Percentiles rank a stretch among this genome's conserved stretches.
These are phyloP conservation scores for Frankliniella fusca DNA, from an alignment of 2,888 invertebrate genomes.

Conservation along the genomic window DNA sequence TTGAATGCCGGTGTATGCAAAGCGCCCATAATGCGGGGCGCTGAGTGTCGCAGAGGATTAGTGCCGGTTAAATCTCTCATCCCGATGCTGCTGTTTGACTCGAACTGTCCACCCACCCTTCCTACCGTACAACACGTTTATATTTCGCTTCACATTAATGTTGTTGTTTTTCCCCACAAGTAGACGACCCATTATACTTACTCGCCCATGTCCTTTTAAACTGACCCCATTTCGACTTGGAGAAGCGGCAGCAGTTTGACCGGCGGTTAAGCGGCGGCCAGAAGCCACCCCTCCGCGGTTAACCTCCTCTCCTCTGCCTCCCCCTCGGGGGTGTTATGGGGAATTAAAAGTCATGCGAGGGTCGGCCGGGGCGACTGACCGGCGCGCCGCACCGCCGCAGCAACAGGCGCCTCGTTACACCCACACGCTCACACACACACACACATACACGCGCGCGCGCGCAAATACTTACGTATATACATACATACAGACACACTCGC, in stretches of 20 bases:
- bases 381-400: neutral
- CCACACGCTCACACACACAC: neutral
- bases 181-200: too few relatives aligned
- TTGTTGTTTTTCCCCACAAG: too few relatives aligned
- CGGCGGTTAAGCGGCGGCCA: neutral
- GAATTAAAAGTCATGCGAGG: conserved; percentile 9
- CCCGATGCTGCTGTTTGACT: too few relatives aligned
- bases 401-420: neutral
- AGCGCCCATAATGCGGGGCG: neutral
- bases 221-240: neutral
- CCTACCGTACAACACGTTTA: too few relatives aligned
- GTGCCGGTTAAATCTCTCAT: too few relatives aligned
- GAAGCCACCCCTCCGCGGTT: too few relatives aligned
- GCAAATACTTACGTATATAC: too few relatives aligned
- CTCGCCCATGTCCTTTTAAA: too few relatives aligned
- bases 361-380: neutral
- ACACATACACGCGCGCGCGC: neutral
- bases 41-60: too few relatives aligned
- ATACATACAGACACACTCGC: neutral
- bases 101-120: too few relatives aligned
- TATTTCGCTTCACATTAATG: too few relatives aligned
- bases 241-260: neutral
- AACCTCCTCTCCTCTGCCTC: neutral
- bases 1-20: conserved; percentile 14
- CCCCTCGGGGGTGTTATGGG: neutral